Evolutionary conservation across 2,888 invertebrate genomes (phyloP).

Genomic region (Cantharis nigra): DNA sequence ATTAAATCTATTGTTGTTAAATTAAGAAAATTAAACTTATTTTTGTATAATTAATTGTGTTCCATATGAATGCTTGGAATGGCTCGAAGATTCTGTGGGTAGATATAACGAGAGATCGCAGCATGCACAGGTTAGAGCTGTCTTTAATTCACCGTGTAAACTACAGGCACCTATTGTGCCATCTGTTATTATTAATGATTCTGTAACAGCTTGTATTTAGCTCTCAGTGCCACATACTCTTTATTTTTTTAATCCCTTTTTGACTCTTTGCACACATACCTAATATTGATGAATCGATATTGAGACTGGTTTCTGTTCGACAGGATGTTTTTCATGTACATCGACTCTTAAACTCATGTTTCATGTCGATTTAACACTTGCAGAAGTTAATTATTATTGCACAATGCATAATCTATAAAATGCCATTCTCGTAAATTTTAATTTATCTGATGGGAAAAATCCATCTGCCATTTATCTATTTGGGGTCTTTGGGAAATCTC

Average conservation of each 20-base stretch:
- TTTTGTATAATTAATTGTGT: slow-evolving; percentile 26
- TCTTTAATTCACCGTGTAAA: slow-evolving; percentile 48
- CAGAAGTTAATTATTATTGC: slow-evolving; percentile 10
- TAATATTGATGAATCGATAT: slow-evolving; percentile 28
- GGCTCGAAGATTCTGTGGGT: slow-evolving; percentile 26
- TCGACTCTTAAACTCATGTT: slow-evolving; percentile 13
- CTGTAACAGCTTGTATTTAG: slow-evolving; percentile 41
- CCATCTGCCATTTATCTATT: background rate
- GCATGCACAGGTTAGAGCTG: slow-evolving; percentile 36
- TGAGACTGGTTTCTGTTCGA: slow-evolving; percentile 18
- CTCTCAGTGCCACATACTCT: slow-evolving; percentile 27
- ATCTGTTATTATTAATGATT: slow-evolving; percentile 45
- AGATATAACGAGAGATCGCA: slow-evolving; percentile 36
- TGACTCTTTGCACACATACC: slow-evolving; percentile 21
- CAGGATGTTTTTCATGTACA: slow-evolving; percentile 18
- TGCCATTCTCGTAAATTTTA: background rate
- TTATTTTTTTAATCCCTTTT: slow-evolving; percentile 21
- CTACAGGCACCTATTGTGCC: slow-evolving; percentile 48
- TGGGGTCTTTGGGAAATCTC: slow-evolving; percentile 3
- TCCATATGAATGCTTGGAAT: slow-evolving; percentile 27
- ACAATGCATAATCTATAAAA: background rate
- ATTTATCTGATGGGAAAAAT: background rate
- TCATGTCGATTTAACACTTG: slow-evolving; percentile 12
- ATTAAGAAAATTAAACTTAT: slow-evolving; percentile 28
- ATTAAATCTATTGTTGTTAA: slow-evolving; percentile 6